Evolutionary conservation across 1,140 invertebrate species (phyloP).

Genomic region (Antheraea mylitta): DNA sequence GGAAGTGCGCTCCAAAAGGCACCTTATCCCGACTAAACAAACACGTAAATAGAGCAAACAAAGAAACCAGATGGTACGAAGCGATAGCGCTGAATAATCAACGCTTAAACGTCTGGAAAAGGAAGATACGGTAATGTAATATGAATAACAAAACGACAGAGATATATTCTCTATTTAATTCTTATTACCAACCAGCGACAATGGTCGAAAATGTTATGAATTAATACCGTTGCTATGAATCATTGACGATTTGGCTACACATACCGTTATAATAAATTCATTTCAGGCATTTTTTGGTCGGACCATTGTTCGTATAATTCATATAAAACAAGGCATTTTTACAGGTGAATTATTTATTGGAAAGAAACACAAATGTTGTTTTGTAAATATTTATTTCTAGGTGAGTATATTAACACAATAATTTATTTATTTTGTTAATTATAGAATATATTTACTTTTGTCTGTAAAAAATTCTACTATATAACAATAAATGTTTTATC

Average conservation of each 20-base stretch:
- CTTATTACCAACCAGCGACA: slow-evolving; percentile 62
- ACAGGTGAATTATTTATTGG: too few species aligned
- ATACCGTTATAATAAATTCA: slow-evolving; percentile 16
- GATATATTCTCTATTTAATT: slow-evolving; percentile 73
- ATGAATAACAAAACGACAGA: slow-evolving; percentile 77
- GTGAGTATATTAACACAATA: too few species aligned
- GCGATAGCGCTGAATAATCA: slow-evolving; percentile 76
- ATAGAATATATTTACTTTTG: too few species aligned
- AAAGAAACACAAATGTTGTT: slow-evolving; percentile 9
- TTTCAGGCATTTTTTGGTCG: neutral
- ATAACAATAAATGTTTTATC: too few species aligned
- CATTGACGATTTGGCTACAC: slow-evolving; percentile 16
- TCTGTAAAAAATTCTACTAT: too few species aligned
- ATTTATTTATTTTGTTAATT: too few species aligned
- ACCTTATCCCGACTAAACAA: slow-evolving; percentile 40
- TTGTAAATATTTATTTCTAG: too few species aligned
- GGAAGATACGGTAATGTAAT: slow-evolving; percentile 77
- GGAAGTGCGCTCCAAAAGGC: slow-evolving; percentile 36
- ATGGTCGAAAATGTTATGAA: slow-evolving; percentile 54
- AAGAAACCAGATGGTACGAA: slow-evolving; percentile 59
- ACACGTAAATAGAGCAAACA: slow-evolving; percentile 38
- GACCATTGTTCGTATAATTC: too few species aligned
- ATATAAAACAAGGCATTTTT: too few species aligned
- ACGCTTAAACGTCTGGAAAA: slow-evolving; percentile 76
- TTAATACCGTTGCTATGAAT: slow-evolving; percentile 35